Percentiles rank a stretch among this genome's conserved stretches.
Evolutionary conservation across 1,140 invertebrate species (phyloP).

Genomic region (Augochlora pura): DNA sequence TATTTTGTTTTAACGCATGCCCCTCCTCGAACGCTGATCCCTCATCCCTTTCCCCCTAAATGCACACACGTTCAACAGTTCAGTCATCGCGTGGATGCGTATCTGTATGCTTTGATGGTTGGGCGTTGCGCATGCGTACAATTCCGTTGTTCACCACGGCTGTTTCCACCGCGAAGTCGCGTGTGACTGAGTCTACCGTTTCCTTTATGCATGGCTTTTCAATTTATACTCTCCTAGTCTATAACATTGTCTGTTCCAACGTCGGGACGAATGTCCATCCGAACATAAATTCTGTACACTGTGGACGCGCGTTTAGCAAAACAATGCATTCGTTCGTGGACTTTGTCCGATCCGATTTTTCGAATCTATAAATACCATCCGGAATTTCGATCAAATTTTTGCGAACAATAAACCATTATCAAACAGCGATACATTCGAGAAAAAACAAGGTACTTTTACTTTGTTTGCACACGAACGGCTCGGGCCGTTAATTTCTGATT

Average conservation of each 20-base stretch:
- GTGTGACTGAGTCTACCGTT: conserved; percentile 29
- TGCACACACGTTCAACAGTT: not conserved
- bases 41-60: not conserved
- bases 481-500: conserved; percentile 42
- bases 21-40: not conserved
- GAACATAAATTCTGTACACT: conserved; percentile 40
- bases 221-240: conserved; percentile 10
- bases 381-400: not conserved
- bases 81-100: conserved; percentile 14
- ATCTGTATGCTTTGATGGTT: not conserved
- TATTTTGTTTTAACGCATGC: conserved; percentile 30
- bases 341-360: not conserved
- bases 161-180: conserved; percentile 12
- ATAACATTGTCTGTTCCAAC: conserved; percentile 51
- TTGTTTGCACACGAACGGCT: not conserved
- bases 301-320: not conserved
- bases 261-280: conserved; percentile 43
- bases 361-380: not conserved
- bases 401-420: not conserved
- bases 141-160: conserved; percentile 25
- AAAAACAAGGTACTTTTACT: not conserved
- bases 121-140: conserved; percentile 21
- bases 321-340: not conserved
- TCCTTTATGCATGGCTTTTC: conserved; percentile 33
- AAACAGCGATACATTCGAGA: not conserved